Evolutionary conservation across 64 coral and sea anemone genomes (phyloP).

Genomic region (Dendrophyllia cribrosa): DNA sequence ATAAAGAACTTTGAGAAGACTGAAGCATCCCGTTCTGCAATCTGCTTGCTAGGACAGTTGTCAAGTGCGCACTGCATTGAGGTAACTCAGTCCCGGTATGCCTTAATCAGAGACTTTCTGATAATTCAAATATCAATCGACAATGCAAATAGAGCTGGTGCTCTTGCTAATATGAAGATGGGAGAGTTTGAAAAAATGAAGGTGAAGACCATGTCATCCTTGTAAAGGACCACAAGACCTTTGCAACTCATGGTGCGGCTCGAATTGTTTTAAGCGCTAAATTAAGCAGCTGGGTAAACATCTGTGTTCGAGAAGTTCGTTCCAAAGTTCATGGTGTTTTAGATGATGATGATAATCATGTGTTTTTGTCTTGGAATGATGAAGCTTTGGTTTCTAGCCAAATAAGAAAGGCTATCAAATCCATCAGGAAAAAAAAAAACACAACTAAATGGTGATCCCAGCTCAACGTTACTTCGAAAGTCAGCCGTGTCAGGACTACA

Average conservation of each 20-base stretch:
- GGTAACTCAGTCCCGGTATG: not conserved
- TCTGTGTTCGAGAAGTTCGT: conserved; percentile 50
- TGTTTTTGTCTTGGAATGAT: conserved; percentile 43
- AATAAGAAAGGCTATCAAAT: conserved; percentile 51
- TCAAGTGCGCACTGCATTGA: not conserved
- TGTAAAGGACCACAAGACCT: conserved; percentile 54
- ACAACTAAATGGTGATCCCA: not conserved
- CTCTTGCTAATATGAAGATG: conserved; percentile 60
- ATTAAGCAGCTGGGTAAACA: conserved; percentile 24
- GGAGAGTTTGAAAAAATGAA: conserved; percentile 48
- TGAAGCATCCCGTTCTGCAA: conserved; percentile 22
- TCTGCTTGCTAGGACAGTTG: conserved; percentile 10
- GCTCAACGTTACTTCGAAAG: not conserved
- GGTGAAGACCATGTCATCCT: conserved; percentile 42
- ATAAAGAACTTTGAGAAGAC: conserved; percentile 40
- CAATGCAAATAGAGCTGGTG: conserved; percentile 33
- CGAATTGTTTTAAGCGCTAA: conserved; percentile 40
- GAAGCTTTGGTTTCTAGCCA: conserved; percentile 37
- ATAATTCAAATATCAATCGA: not conserved
- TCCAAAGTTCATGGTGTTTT: conserved; percentile 5
- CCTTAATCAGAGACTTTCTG: conserved; percentile 13
- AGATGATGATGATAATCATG: not conserved
- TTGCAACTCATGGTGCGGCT: conserved; percentile 49
- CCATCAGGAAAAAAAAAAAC: conserved; percentile 67
- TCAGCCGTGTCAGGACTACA: not conserved